Percentiles rank a stretch among this genome's conserved stretches.
phyloP scores from a whole-genome alignment of 2,113 vertebrate species.

The Anolis carolinensis region DNA sequence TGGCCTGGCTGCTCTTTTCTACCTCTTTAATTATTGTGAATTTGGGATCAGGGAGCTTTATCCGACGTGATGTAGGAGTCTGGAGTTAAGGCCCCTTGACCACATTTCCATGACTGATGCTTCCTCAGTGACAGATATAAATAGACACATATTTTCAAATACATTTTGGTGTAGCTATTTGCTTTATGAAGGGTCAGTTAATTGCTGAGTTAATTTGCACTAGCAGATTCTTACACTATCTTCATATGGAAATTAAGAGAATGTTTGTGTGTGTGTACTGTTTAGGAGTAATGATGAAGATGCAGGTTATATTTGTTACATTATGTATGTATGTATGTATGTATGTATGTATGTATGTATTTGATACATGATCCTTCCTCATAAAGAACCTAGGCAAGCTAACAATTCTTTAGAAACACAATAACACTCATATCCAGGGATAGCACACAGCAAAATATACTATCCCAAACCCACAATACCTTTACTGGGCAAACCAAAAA shows the following conservation, averaged over 20 bases:
- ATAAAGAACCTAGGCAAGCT: background rate
- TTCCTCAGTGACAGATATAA: constrained; percentile 55
- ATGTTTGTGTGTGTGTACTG: background rate
- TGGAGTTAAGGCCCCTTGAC: constrained; percentile 48
- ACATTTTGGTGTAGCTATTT: background rate
- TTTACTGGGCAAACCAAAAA: too few species aligned
- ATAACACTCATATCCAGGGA: too few species aligned
- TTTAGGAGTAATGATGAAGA: constrained; percentile 43
- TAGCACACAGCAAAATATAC: too few species aligned
- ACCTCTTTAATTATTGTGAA: constrained; percentile 14
- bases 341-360: background rate
- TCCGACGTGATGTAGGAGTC: constrained; percentile 55
- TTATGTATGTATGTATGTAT: background rate
- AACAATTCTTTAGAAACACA: background rate
- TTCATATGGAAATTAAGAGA: constrained; percentile 16
- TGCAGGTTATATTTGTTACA: constrained; percentile 31
- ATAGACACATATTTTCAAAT: constrained; percentile 21
- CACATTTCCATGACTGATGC: constrained; percentile 43
- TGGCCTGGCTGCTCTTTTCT: constrained; percentile 15
- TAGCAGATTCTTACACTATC: background rate
- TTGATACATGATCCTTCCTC: background rate
- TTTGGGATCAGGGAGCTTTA: constrained; percentile 53
- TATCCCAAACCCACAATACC: too few species aligned
- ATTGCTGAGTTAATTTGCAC: constrained; percentile 13
- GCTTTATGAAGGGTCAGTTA: background rate